A percentile compares a stretch with the other conserved stretches of the same genome.
These are phyloP conservation scores for Brachystomella parvula DNA, from an alignment of 1,140 invertebrate genomes.

Conservation along the genomic window DNA sequence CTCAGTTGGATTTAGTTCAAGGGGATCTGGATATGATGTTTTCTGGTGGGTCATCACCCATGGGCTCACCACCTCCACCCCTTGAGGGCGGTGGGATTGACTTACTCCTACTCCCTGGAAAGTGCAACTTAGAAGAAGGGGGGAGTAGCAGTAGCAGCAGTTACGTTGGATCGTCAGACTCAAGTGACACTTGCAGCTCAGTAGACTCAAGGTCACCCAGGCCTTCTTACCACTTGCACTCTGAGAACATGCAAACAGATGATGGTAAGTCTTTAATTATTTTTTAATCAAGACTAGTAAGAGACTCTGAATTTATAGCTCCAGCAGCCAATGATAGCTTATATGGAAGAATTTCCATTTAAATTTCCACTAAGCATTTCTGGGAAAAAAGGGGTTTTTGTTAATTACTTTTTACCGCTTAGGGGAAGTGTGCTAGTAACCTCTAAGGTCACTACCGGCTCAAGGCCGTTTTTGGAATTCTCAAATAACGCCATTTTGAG, in stretches of 20 bases:
- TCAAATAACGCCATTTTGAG: no score
- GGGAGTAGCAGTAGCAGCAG: constrained; percentile 1
- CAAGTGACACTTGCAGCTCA: constrained; percentile 4
- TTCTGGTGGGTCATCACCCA: constrained; percentile 17
- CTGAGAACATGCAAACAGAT: constrained; percentile 3
- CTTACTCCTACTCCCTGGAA: constrained; percentile 7
- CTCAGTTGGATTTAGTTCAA: constrained; percentile 40
- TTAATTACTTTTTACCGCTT: no score
- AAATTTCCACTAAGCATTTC: background rate
- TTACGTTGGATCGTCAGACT: background rate
- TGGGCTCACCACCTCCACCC: constrained; percentile 10
- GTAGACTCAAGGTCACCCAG: background rate
- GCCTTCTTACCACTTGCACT: background rate
- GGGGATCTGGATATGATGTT: constrained; percentile 37
- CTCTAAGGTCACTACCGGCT: no score
- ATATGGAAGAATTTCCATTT: background rate
- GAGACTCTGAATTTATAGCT: background rate
- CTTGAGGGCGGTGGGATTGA: constrained; percentile 15
- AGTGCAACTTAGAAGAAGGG: constrained; percentile 31
- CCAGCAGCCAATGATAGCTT: background rate
- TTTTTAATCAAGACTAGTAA: constrained; percentile 9
- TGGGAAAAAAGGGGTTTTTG: background rate
- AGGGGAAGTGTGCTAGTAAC: no score
- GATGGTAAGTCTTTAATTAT: constrained; percentile 22
- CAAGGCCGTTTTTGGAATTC: no score